Evolutionary conservation across 2,888 invertebrate genomes (phyloP), one percentile per base, ranked within the genome.

Genomic region (Unio delphinus): DNA sequence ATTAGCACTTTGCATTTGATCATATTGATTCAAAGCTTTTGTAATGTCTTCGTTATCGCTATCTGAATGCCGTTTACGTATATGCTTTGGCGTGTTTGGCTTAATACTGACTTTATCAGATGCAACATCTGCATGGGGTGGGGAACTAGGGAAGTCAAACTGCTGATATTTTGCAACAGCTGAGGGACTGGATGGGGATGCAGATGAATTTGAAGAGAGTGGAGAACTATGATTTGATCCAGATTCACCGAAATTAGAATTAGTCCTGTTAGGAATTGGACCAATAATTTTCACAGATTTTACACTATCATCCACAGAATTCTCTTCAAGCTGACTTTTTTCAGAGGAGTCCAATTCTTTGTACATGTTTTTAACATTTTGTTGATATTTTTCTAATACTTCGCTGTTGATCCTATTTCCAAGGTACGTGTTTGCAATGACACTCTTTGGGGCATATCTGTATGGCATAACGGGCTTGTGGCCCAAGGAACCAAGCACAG

Each of bases 341-440:
- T 70, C 69, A 30, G 65, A 70, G n/a, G 73, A 65, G 64, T 72
- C 73, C 26, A 76, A 66, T 64, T 80, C 80, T 67, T 80, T 75
- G 71, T 88, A 87, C 56, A 88, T 69, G 70, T 76, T 76, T 61
- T 81, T 81, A 79, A 87, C 79, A 70, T 83, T 85, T 74, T 84
- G 81, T 67, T 87, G 86, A 74, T 87, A 89, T 69, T 85, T 83
- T 64, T 86, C 85, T 69, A 87, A 72, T 6, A 86, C 84, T 30
- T 80, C 81, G 34, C 81, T 73, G 58, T 83, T 87, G 72, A 86
- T 45, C 11, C 45, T 76, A 66, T 80, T 80, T 23, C 78, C 83
- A 75, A 89, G 87, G 78, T 90, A 90, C 5, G 89, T 89, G 75
- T 89, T 88, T 55, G 88, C 86, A 55, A 90, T 90, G 66, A 88